A percentile compares a stretch with the other conserved stretches of the same genome.
These are phyloP conservation scores for Drosophila rufa DNA, from an alignment of 1,140 invertebrate species.

Conservation along the genomic window DNA sequence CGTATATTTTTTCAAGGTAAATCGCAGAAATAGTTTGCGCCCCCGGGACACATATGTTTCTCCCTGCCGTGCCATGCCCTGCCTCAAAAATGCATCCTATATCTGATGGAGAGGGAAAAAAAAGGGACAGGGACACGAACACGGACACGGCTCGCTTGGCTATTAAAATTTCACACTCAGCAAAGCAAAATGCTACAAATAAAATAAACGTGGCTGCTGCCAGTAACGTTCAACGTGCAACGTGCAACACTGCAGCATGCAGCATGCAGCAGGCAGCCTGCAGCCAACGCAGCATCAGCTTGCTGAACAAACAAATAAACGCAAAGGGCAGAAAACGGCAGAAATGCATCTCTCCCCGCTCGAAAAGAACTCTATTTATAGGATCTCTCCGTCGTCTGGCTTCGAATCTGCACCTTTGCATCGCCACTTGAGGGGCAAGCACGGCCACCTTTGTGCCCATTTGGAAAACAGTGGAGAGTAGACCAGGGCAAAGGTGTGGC, in stretches of 20 bases:
- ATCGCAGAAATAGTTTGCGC: constrained; percentile 71
- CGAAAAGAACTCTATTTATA: constrained; percentile 63
- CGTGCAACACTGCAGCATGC: constrained; percentile 35
- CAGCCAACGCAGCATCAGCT: constrained; percentile 50
- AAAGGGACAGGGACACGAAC: constrained; percentile 44
- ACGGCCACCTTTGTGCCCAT: constrained; percentile 68
- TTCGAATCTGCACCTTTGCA: constrained; percentile 68
- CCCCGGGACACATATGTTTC: constrained; percentile 57
- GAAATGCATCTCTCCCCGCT: constrained; percentile 7
- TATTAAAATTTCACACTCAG: constrained; percentile 83
- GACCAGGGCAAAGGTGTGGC: constrained; percentile 5
- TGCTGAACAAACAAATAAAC: constrained; percentile 77
- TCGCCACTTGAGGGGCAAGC: constrained; percentile 61
- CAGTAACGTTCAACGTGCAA: constrained; percentile 16
- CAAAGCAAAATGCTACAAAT: constrained; percentile 82
- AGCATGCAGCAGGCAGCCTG: constrained; percentile 30
- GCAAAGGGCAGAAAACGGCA: constrained; percentile 65
- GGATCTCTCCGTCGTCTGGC: constrained; percentile 24
- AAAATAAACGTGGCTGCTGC: constrained; percentile 74
- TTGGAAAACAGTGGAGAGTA: constrained; percentile 9
- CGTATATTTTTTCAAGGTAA: constrained; percentile 75
- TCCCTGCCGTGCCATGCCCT: constrained; percentile 14
- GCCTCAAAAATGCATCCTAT: constrained; percentile 47
- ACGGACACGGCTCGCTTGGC: constrained; percentile 78
- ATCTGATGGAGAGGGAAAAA: neutral